Evolutionary conservation across 1,140 invertebrate genomes (phyloP), one percentile per base, ranked within the genome.

Genomic region (Polypedilum pembai): DNA sequence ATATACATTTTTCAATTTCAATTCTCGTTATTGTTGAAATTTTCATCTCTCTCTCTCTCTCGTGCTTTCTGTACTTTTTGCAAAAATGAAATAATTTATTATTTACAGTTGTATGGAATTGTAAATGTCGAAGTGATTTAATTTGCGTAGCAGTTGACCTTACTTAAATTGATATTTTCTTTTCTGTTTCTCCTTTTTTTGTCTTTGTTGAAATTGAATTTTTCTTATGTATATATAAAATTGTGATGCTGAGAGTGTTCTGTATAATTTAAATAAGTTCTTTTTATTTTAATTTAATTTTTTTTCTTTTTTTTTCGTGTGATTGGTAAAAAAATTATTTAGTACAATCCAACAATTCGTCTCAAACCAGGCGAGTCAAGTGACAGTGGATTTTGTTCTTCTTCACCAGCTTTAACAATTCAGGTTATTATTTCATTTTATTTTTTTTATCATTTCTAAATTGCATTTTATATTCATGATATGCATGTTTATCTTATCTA

Each of bases 301-400:
- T 76, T 76, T 79, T 79, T 75, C 76, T 74, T 76, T 83, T 76
- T 79, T 78, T 82, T 77, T 80, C 41, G 45, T 56, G 45, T 56
- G 45, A 33, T 33, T 56, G 45, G 45, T 78, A 77, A 78, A 77
- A 78, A 79, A 80, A 80, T 78, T 77, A 80, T 81, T 82, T 84
- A 83, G 79, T 83, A 84, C 83, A 83, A 83, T 80, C 81, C 81
- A 74, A 81, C 77, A 83, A 82, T 79, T 78, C 84, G 73, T 79
- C 81, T 82, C 78, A 82, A 82, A 80, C 81, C 81, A 78, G 81
- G 81, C 79, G 81, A 82, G 82, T 82, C 81, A 78, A 82, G 81
- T 81, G 81, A 82, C 82, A 82, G 81, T 81, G 81, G 81, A 77
- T 82, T 82, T 81, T 82, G 81, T 21, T 69, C 65, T 77, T 82